Percentiles rank a stretch among this genome's conserved stretches.
Evolutionary conservation across 1,140 invertebrate genomes (phyloP).

Genomic region (Cherax quadricarinatus): DNA sequence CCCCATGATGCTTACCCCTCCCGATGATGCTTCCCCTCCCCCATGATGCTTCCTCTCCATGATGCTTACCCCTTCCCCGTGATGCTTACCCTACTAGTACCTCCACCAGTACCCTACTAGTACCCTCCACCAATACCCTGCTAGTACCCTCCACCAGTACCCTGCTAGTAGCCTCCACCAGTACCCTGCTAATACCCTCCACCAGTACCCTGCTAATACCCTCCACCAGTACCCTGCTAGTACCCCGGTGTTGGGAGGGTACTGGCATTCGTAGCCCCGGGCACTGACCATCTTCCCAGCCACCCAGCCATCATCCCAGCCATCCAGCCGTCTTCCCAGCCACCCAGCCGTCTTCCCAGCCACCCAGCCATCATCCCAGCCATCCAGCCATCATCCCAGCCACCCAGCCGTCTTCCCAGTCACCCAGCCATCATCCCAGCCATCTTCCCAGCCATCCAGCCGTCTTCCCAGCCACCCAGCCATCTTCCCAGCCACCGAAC

Average conservation of each 20-base stretch:
- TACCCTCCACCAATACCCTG: too few species aligned
- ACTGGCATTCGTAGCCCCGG: slow-evolving; percentile 59
- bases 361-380: not conserved
- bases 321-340: not conserved
- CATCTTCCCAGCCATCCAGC: slow-evolving; percentile 3
- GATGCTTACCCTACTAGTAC: too few species aligned
- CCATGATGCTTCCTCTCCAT: too few species aligned
- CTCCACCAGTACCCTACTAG: too few species aligned
- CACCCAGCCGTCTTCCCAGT: not conserved
- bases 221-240: not conserved
- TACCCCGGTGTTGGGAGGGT: slow-evolving; percentile 53
- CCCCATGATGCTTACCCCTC: too few species aligned
- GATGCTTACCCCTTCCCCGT: too few species aligned
- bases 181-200: too few species aligned
- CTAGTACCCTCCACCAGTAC: not conserved
- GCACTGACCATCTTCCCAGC: slow-evolving; percentile 53
- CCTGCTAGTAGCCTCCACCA: too few species aligned
- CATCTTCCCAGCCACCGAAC: not conserved
- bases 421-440: not conserved
- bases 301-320: slow-evolving; percentile 30
- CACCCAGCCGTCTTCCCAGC: slow-evolving; percentile 3
- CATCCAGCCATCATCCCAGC: not conserved
- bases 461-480: not conserved
- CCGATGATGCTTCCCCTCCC: too few species aligned
- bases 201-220: too few species aligned